Percentiles rank a stretch among this genome's conserved stretches.
Conservation (phyloP, 2,113 vertebrate species). For the Haemorhous mexicanus region DNA sequence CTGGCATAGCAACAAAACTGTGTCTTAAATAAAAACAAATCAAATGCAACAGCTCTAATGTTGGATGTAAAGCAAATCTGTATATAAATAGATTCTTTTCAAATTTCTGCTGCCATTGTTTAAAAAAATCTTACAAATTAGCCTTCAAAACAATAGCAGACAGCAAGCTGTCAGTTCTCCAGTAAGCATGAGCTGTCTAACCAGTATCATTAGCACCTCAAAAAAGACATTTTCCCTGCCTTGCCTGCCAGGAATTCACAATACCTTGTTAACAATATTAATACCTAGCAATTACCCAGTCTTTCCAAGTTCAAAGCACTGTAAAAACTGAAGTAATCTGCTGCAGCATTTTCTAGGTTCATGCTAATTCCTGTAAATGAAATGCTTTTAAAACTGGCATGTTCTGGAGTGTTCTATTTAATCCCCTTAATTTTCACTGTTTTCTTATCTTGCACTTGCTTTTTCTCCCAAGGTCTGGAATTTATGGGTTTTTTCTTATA, state of each 20-base stretch:
- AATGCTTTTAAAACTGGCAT: background rate
- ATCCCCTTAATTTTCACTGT: background rate
- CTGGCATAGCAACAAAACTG: background rate
- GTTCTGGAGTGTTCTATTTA: background rate
- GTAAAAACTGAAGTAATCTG: conserved; percentile 19
- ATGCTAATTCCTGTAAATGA: background rate
- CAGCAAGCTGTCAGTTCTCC: background rate
- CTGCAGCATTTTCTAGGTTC: background rate
- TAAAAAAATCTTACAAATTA: background rate
- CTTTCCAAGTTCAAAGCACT: conserved; percentile 25
- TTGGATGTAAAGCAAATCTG: background rate
- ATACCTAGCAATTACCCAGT: conserved; percentile 20
- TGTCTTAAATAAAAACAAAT: background rate
- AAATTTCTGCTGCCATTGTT: background rate
- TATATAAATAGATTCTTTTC: background rate
- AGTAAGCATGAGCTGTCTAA: background rate
- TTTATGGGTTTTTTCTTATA: background rate
- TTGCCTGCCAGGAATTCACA: background rate
- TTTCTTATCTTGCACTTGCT: background rate
- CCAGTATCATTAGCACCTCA: background rate
- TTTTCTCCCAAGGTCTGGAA: background rate
- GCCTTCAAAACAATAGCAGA: background rate
- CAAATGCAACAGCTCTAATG: background rate
- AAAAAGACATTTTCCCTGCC: background rate
- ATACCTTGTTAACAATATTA: background rate